Percentiles rank a stretch among this genome's conserved stretches.
phyloP scores from a whole-genome alignment of 2,113 vertebrate species.

The Archilochus colubris region DNA sequence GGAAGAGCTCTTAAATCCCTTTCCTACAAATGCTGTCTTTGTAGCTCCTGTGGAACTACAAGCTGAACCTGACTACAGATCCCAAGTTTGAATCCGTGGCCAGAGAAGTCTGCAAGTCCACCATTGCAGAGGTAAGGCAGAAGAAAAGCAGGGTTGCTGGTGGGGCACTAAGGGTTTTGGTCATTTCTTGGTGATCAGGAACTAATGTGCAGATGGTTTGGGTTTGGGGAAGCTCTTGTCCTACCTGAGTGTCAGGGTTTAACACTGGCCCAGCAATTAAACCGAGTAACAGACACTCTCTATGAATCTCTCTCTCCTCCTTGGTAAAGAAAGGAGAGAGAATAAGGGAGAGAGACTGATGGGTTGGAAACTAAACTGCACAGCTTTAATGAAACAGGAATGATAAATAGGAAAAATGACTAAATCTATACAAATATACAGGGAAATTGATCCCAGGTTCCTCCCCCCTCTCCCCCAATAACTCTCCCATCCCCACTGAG shows the following conservation, averaged over 20 bases:
- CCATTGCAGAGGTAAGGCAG: slow-evolving; percentile 86
- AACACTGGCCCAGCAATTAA: too few species aligned
- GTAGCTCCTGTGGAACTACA: slow-evolving; percentile 97
- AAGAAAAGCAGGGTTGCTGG: background rate
- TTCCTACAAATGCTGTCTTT: background rate
- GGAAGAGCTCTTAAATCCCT: background rate
- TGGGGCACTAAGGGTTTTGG: background rate
- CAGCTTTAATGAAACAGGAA: too few species aligned
- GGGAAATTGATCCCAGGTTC: too few species aligned
- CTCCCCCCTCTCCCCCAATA: too few species aligned
- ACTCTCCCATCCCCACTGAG: too few species aligned
- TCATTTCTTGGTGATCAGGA: rapidly evolving
- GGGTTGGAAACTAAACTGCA: too few species aligned
- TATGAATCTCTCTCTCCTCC: too few species aligned
- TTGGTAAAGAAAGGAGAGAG: too few species aligned
- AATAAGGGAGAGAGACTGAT: too few species aligned
- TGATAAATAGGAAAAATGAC: too few species aligned
- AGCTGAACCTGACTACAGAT: slow-evolving; percentile 93
- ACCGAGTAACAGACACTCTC: too few species aligned
- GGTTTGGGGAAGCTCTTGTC: background rate
- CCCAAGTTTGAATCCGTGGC: slow-evolving; percentile 97
- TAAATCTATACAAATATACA: too few species aligned
- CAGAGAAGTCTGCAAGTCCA: slow-evolving; percentile 93
- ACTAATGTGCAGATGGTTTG: background rate
- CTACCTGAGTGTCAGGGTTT: background rate